phyloP scores from a whole-genome alignment of 30 jellyfish, hydroid and myxozoan genomes.

The Aurelia sp. region DNA sequence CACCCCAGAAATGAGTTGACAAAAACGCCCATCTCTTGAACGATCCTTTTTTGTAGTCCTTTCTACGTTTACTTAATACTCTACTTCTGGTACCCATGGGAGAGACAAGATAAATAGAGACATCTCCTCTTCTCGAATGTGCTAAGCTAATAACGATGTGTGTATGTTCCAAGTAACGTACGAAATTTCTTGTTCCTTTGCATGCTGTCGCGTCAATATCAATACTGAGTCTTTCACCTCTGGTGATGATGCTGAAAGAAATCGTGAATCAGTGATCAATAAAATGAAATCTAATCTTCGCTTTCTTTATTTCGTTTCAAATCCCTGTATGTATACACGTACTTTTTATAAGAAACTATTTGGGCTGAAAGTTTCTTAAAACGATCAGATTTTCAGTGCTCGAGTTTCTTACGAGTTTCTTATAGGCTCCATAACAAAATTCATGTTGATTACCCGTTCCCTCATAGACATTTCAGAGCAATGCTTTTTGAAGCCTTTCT shows the following conservation, averaged over 20 bases:
- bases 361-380: too few species aligned
- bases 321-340: too few species aligned
- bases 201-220: constrained; percentile 75
- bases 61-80: constrained; percentile 65
- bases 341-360: too few species aligned
- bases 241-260: constrained; percentile 59
- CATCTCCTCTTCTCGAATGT: constrained; percentile 88
- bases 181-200: constrained; percentile 66
- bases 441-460: too few species aligned
- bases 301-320: too few species aligned
- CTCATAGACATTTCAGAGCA: too few species aligned
- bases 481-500: too few species aligned
- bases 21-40: constrained; percentile 86
- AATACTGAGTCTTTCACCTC: constrained; percentile 56
- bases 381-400: too few species aligned
- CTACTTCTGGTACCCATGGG: constrained; percentile 94
- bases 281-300: too few species aligned
- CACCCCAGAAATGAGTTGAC: constrained; percentile 98
- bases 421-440: too few species aligned
- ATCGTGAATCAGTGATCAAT: too few species aligned
- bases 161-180: constrained; percentile 90
- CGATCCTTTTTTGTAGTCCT: constrained; percentile 55
- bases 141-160: constrained; percentile 72
- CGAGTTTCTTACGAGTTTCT: too few species aligned
- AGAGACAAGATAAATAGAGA: constrained; percentile 75